These are phyloP conservation scores for Heliangelus exortis DNA, from an alignment of 2,797 vertebrate species.

Conservation along the genomic window DNA sequence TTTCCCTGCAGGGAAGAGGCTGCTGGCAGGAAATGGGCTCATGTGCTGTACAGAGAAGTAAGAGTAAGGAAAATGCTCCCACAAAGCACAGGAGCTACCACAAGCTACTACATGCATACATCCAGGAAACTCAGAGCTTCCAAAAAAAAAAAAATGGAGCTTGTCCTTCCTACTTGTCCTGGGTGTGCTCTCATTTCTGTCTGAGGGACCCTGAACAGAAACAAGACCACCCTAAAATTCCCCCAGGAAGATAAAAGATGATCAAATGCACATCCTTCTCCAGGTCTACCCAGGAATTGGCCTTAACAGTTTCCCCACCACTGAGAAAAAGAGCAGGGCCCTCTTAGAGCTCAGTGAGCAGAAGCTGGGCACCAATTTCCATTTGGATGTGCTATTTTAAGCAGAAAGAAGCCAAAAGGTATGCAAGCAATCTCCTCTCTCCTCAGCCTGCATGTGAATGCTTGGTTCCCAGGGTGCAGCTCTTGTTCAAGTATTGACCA, in stretches of 20 bases:
- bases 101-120: background rate
- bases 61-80: background rate
- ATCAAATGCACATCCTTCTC: background rate
- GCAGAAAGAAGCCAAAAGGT: constrained; percentile 5
- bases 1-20: background rate
- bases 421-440: background rate
- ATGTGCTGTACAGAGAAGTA: background rate
- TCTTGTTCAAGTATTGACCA: background rate
- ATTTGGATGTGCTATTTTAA: background rate
- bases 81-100: background rate
- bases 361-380: background rate
- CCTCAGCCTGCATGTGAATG: background rate
- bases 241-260: background rate
- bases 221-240: background rate
- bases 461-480: background rate
- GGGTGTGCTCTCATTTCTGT: background rate
- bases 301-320: background rate
- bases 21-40: constrained; percentile 9
- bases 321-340: background rate
- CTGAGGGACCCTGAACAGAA: background rate
- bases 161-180: accelerated
- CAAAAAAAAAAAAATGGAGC: background rate
- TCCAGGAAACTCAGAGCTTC: background rate
- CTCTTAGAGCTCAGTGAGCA: background rate
- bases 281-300: background rate